These are phyloP conservation scores for Naja naja DNA, from an alignment of 2,113 vertebrate genomes.

Conservation along the genomic window DNA sequence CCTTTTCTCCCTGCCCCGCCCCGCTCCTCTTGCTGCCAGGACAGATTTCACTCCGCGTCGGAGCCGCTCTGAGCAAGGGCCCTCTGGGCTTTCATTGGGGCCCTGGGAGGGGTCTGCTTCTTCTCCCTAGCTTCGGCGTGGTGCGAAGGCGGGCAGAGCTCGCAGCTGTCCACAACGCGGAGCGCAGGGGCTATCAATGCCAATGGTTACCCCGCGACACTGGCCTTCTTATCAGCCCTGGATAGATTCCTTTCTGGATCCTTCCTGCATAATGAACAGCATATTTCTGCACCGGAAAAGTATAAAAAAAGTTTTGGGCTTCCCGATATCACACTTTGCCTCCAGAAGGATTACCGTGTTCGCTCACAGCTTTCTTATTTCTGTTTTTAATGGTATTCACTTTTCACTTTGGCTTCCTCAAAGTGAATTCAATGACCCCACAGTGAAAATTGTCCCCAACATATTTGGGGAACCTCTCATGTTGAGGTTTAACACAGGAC, in stretches of 20 bases:
- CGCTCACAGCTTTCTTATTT: background rate
- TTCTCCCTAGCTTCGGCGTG: background rate
- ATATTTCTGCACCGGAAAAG: background rate
- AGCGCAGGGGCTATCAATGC: background rate
- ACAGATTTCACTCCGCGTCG: constrained; percentile 53
- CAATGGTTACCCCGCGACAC: background rate
- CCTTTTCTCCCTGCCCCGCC: background rate
- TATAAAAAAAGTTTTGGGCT: background rate
- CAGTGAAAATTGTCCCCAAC: background rate
- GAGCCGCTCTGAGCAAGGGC: background rate
- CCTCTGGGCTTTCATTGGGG: no score
- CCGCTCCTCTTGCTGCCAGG: constrained; percentile 10
- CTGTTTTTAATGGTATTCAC: background rate
- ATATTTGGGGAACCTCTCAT: background rate
- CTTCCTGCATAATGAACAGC: background rate
- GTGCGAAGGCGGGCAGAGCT: background rate
- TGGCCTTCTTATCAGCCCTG: background rate
- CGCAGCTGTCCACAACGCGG: background rate
- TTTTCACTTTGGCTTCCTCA: background rate
- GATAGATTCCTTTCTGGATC: background rate
- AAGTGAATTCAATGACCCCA: background rate
- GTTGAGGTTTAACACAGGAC: background rate
- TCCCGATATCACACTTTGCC: background rate
- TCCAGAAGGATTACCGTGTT: background rate
- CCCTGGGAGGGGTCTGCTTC: background rate